Base-by-base conservation (phyloP, 2,888 invertebrate species). In the Herminia tarsipennalis region DNA sequence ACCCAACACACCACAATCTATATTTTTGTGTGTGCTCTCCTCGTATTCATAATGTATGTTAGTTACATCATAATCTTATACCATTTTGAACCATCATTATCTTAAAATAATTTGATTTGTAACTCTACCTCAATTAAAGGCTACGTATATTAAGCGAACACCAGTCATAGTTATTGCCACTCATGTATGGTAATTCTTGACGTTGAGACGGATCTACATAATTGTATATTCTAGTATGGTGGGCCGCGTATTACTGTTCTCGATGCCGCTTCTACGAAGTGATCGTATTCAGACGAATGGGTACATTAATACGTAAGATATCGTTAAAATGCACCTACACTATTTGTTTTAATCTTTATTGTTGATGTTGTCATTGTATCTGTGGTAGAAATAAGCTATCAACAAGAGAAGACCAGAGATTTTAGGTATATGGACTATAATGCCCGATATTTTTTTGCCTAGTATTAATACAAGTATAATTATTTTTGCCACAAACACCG, bases 181-280 rank as follows among this genome's bases (percentile, higher is more conserved):
- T 38, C 28, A 22, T 45, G 21, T 38, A 32, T 33, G 45, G 24
- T 21, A 43, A 37, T 43, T 25, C 18, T 17, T 43, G 24, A 37
- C 17, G 25, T 25, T 32, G 20, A 37, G 25, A 24, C 25, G 21
- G 18, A 36, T 32, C 36, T 37, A 32, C 35, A 27, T 37, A 38
- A 38, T 44, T 44, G 16, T 33, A 21, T 32, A 27, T 40, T 35
- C 24, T 14, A 40, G 34, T 28, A 34, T 10, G 20, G 16, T 12
- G 8, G 37, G 17, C 21, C 9, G 38, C 4, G 16, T 24, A 13
- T 24, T 39, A 39, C 21, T 32, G 16, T 9, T 36, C 24, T 5
- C n/a, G 13, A 10, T 32, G 13, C 20, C 5, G 16, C 21, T 34
- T 27, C 21, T 16, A 34, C 21, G 21, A 34, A 21, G 5, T 21